These are phyloP conservation scores for Oxyteleia sp. DNA, from an alignment of 2,888 invertebrate genomes.

Conservation along the genomic window DNA sequence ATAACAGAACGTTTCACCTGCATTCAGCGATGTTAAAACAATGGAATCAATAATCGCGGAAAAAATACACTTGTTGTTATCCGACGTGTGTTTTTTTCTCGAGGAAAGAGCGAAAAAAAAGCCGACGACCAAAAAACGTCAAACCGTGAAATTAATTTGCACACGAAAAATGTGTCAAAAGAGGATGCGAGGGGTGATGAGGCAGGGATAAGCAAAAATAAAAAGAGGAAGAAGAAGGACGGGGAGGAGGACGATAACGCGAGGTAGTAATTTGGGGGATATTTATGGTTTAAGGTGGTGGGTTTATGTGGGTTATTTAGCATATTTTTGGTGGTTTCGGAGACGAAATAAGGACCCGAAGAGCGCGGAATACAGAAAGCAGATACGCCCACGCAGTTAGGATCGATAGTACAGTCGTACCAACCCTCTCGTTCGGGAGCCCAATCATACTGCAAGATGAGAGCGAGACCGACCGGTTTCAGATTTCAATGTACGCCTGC, in stretches of 20 bases:
- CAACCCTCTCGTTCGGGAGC: conserved; percentile 71
- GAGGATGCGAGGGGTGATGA: not conserved
- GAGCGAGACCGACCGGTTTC: conserved; percentile 71
- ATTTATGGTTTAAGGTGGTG: conserved; percentile 42
- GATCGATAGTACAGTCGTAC: conserved; percentile 72
- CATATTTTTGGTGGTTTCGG: conserved; percentile 44
- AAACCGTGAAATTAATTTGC: not conserved
- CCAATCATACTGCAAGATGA: conserved; percentile 63
- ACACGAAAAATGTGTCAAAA: not conserved
- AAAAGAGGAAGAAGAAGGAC: not conserved
- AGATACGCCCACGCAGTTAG: conserved; percentile 73
- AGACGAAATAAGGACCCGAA: conserved; percentile 52
- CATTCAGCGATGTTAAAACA: conserved; percentile 27
- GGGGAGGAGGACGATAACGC: conserved; percentile 7
- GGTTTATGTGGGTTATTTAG: conserved; percentile 36
- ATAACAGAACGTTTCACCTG: conserved; percentile 44
- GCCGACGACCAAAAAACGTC: not conserved
- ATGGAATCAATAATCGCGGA: conserved; percentile 45
- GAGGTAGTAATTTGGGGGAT: conserved; percentile 27
- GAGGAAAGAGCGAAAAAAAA: not conserved
- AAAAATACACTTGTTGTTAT: conserved; percentile 4
- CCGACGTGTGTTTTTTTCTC: not conserved
- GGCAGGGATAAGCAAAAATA: too few relatives aligned
- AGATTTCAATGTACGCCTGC: conserved; percentile 66
- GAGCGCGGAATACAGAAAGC: conserved; percentile 61